Conservation (phyloP, 2,113 vertebrate genomes). For the Prionailurus bengalensis region DNA sequence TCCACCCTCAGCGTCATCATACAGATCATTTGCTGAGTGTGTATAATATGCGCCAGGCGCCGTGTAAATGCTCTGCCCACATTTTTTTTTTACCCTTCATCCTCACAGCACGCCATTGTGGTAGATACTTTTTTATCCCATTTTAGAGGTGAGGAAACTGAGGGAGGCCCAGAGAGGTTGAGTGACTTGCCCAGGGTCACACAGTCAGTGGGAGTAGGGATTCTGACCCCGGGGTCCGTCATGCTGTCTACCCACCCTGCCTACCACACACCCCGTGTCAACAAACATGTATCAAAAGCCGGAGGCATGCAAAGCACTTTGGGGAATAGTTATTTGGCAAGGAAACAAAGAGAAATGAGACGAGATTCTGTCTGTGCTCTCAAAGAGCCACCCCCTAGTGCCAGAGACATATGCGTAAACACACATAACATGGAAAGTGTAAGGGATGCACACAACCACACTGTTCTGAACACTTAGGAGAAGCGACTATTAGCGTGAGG, state of each 20-base stretch:
- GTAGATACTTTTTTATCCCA: not conserved
- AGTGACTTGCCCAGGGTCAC: not conserved
- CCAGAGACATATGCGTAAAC: not conserved
- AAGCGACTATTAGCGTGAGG: not conserved
- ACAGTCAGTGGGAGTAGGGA: not conserved
- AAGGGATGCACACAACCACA: not conserved
- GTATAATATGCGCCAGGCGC: not conserved
- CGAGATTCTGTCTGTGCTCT: not conserved
- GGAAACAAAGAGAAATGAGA: constrained; percentile 35
- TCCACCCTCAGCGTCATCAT: not conserved
- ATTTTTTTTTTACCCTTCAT: not conserved
- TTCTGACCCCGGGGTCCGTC: not conserved
- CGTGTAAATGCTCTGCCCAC: not conserved
- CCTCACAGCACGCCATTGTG: not conserved
- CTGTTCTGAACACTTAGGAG: not conserved
- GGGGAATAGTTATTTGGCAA: not conserved
- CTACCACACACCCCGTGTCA: not conserved
- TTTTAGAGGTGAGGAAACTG: constrained; percentile 16
- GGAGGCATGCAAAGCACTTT: not conserved
- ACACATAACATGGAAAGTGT: not conserved
- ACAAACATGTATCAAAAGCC: not conserved
- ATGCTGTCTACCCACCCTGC: not conserved
- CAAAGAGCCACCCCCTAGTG: not conserved
- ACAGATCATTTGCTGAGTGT: not conserved
- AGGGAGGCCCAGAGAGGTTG: not conserved